Evolutionary conservation across 2,888 invertebrate species (phyloP).

Genomic region (Laothoe populi): DNA sequence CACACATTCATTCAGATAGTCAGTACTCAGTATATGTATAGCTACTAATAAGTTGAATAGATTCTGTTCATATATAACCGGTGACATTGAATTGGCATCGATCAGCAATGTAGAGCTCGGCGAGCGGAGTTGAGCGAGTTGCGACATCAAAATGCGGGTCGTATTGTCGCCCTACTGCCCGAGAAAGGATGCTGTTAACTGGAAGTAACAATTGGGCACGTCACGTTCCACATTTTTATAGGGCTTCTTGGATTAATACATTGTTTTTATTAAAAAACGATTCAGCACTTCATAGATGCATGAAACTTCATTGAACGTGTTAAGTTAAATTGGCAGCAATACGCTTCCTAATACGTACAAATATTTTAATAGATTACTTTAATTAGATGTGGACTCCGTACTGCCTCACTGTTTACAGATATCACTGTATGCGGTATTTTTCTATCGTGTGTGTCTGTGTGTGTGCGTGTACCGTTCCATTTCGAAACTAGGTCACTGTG

Average conservation of each 20-base stretch:
- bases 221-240: constrained; percentile 26
- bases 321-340: too few relatives aligned
- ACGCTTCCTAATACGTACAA: not conserved
- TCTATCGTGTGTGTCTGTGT: constrained; percentile 69
- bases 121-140: constrained; percentile 37
- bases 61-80: constrained; percentile 11
- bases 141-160: constrained; percentile 65
- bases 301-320: not conserved
- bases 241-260: not conserved
- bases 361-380: constrained; percentile 48
- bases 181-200: constrained; percentile 51
- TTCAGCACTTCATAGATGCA: not conserved
- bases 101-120: constrained; percentile 33
- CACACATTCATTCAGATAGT: not conserved
- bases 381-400: constrained; percentile 50
- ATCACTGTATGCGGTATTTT: constrained; percentile 63
- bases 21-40: not conserved
- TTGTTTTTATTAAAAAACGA: too few relatives aligned
- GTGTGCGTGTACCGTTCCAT: constrained; percentile 75
- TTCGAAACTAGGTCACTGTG: constrained; percentile 83
- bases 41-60: not conserved
- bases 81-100: constrained; percentile 45
- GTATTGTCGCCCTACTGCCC: constrained; percentile 56
- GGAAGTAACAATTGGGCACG: constrained; percentile 34
- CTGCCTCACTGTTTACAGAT: constrained; percentile 53